Evolutionary conservation across 2,888 invertebrate genomes (phyloP), one percentile per base, ranked within the genome.

Genomic region (Polia nebulosa): DNA sequence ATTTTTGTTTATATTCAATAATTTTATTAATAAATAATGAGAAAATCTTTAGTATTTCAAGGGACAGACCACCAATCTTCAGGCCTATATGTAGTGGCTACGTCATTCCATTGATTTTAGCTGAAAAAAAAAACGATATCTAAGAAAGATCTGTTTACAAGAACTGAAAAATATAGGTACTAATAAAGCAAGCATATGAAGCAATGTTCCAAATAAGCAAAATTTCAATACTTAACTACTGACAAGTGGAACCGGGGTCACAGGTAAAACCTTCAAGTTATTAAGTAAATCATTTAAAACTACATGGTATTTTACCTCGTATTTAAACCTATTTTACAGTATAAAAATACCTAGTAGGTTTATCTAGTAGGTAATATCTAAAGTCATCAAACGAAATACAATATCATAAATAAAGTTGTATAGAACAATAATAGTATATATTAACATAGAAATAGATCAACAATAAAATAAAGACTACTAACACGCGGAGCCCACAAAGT

Each of bases 391-490:
- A 52, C 47, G 11, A 56, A 49, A 65, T 45, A 76, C 17, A 55
- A 64, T 47, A 20, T 39, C 11, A 32, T 56, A 52, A 66, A 78
- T 56, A 56, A 47, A 59, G 49, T 60, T 67, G 2, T 61, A 49
- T 27, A 57, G 1, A 57, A 44, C 44, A 67, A 63, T 60, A 22
- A 58, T 58, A 62, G 36, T 45, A 32, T 17, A 60, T 11, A 59
- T 59, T 53, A 55, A 79, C 53, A 67, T 59, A 59, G 25, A 62
- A 63, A 72, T 70, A 58, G 65, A 53, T 61, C n/a, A 76, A 69
- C 72, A 72, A 72, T 63, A 34, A 69, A 68, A 70, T 59, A 62
- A 72, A 64, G 59, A 65, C 52, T 58, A 53, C 49, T 70, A 70
- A 72, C 56, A 52, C 56, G 49, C 67, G 27, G 51, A 58, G 41